Percentiles rank a stretch among this genome's conserved stretches.
Conservation (phyloP, 2,113 vertebrate species). For the Lepus europaeus region DNA sequence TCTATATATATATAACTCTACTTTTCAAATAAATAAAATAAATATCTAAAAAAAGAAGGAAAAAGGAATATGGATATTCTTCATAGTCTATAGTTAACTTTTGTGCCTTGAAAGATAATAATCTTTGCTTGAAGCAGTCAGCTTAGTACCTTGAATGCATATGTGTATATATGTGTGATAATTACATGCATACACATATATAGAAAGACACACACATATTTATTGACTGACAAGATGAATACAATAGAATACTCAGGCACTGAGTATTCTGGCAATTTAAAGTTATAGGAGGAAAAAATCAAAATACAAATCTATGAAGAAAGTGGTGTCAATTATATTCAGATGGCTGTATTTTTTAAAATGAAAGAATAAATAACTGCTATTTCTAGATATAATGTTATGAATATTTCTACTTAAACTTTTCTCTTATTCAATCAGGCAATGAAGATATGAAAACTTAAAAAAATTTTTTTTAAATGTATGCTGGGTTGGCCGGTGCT, state of each 20-base stretch:
- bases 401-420: slow-evolving; percentile 16
- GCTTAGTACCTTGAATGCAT: neutral
- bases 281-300: slow-evolving; percentile 23
- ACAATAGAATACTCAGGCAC: neutral
- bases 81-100: neutral
- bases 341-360: neutral
- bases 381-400: neutral
- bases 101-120: slow-evolving; percentile 37
- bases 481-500: too few relatives aligned
- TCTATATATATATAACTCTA: too few relatives aligned
- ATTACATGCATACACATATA: neutral
- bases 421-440: slow-evolving; percentile 16
- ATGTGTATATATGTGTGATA: neutral
- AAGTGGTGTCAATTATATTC: slow-evolving; percentile 39
- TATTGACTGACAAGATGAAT: slow-evolving; percentile 37
- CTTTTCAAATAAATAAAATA: too few relatives aligned
- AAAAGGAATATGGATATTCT: slow-evolving; percentile 9
- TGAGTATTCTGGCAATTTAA: slow-evolving; percentile 43
- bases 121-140: slow-evolving; percentile 5
- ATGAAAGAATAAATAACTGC: neutral
- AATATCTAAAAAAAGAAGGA: too few relatives aligned
- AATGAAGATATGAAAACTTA: neutral
- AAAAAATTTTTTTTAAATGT: slow-evolving; percentile 4
- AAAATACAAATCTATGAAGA: slow-evolving; percentile 49
- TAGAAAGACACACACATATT: neutral